A percentile compares a stretch with the other conserved stretches of the same genome.
These are phyloP conservation scores for Sialis lutaria DNA, from an alignment of 2,888 invertebrate genomes.

Conservation along the genomic window DNA sequence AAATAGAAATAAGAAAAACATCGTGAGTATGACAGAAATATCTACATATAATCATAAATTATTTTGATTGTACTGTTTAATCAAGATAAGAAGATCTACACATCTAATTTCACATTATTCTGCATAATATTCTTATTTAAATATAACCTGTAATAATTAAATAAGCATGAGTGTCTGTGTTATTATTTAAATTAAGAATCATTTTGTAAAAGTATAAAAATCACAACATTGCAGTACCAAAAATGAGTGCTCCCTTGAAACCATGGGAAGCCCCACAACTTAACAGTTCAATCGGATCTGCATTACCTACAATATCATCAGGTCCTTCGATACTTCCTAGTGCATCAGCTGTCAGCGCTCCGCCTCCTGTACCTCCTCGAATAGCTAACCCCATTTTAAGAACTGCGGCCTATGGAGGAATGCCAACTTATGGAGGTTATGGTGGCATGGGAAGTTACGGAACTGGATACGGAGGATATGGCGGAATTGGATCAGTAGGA, in stretches of 20 bases:
- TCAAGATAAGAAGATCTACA: too few relatives aligned
- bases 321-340: slow-evolving; percentile 8
- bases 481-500: slow-evolving; percentile 9
- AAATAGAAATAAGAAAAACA: too few relatives aligned
- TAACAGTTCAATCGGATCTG: slow-evolving; percentile 8
- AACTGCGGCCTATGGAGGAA: slow-evolving; percentile 12
- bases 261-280: slow-evolving; percentile 17
- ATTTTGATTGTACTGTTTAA: too few relatives aligned
- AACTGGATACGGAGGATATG: slow-evolving; percentile 7
- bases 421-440: slow-evolving; percentile 12
- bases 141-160: too few relatives aligned
- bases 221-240: slow-evolving; percentile 4
- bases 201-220: too few relatives aligned
- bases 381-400: not conserved
- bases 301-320: slow-evolving; percentile 9
- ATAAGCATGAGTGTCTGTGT: too few relatives aligned
- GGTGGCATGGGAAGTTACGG: slow-evolving; percentile 6
- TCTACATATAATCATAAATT: too few relatives aligned
- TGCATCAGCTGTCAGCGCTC: not conserved
- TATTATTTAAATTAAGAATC: too few relatives aligned
- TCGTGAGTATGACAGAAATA: too few relatives aligned
- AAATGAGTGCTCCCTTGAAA: slow-evolving; percentile 19
- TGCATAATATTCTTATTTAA: too few relatives aligned
- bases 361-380: slow-evolving; percentile 1
- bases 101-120: too few relatives aligned